Evolutionary conservation across 2,113 vertebrate genomes (phyloP).

Genomic region (Emydocephalus ijimae): DNA sequence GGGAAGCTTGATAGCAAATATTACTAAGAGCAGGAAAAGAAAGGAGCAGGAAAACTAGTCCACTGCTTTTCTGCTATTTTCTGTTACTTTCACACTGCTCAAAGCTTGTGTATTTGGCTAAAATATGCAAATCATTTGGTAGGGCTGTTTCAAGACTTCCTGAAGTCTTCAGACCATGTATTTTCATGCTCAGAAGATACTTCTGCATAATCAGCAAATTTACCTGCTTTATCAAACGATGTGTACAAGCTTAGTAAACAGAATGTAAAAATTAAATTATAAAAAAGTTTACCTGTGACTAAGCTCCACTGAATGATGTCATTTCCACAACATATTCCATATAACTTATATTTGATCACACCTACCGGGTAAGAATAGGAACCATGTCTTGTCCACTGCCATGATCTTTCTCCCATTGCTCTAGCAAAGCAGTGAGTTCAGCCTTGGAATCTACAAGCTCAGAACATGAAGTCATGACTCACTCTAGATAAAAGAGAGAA

Average conservation of each 20-base stretch:
- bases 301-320: neutral
- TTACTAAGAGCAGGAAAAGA: no score
- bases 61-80: neutral
- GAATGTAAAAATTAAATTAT: neutral
- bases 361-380: constrained; percentile 90
- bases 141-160: neutral
- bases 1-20: no score
- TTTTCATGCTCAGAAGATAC: neutral
- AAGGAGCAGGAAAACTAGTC: no score
- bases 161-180: neutral
- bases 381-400: constrained; percentile 90
- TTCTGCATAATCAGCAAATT: neutral
- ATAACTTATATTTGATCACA: neutral
- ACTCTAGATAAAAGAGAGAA: constrained; percentile 60
- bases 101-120: neutral
- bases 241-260: neutral
- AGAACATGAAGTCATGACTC: constrained; percentile 82
- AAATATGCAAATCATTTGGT: neutral
- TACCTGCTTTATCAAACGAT: neutral
- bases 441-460: constrained; percentile 94
- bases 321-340: neutral
- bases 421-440: constrained; percentile 92
- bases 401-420: constrained; percentile 97
- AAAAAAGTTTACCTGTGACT: neutral
- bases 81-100: neutral